A percentile compares a stretch with the other conserved stretches of the same genome.
phyloP scores from a whole-genome alignment of 1,140 invertebrate genomes.

The Hermetia illucens region DNA sequence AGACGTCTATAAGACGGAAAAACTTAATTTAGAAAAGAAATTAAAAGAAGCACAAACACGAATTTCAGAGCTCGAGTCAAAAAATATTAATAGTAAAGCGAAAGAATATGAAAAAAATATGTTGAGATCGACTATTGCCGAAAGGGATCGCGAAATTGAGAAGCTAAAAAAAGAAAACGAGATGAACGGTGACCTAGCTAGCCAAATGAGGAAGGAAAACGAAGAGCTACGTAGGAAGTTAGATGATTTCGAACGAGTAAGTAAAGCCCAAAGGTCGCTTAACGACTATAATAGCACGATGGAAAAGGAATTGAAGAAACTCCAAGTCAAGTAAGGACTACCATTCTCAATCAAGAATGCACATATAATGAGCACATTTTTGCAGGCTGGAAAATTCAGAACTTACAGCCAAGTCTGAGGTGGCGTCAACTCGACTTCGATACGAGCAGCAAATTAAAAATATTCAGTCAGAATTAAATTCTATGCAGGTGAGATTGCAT shows the following conservation, averaged over 20 bases:
- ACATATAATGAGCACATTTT: constrained; percentile 5
- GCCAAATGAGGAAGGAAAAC: constrained; percentile 52
- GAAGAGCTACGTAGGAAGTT: constrained; percentile 68
- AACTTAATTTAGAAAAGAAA: constrained; percentile 40
- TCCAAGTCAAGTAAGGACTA: constrained; percentile 41
- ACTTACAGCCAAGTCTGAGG: constrained; percentile 66
- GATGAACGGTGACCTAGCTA: constrained; percentile 52
- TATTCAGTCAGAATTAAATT: constrained; percentile 72
- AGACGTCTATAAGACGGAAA: constrained; percentile 21
- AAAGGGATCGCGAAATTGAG: constrained; percentile 59
- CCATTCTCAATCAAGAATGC: background rate
- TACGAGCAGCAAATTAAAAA: constrained; percentile 78
- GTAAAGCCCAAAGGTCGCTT: constrained; percentile 65
- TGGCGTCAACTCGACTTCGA: constrained; percentile 70
- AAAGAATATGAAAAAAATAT: constrained; percentile 48
- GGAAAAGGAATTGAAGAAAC: constrained; percentile 58
- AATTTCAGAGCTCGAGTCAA: constrained; percentile 29
- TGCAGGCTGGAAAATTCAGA: constrained; percentile 57
- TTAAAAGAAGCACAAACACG: constrained; percentile 49
- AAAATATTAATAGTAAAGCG: constrained; percentile 26
- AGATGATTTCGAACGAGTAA: constrained; percentile 73
- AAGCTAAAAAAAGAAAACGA: constrained; percentile 57
- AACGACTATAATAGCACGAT: constrained; percentile 54
- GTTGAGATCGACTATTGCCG: constrained; percentile 51
- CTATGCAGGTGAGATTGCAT: constrained; percentile 65